phyloP scores from a whole-genome alignment of 2,113 vertebrate genomes.

The Probosciger aterrimus region DNA sequence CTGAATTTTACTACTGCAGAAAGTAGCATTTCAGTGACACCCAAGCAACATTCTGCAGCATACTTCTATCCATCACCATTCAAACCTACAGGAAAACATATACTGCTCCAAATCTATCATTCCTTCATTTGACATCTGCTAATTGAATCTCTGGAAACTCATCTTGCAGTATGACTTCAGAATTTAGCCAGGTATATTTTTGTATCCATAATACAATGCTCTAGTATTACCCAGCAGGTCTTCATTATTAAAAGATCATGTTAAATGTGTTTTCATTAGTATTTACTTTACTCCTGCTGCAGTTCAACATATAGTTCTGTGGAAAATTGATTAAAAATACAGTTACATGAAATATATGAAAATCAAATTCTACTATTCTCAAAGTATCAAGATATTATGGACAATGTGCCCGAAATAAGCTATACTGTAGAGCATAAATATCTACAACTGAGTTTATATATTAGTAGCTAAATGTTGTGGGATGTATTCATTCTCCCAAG shows the following conservation, averaged over 20 bases:
- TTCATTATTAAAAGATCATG: background rate
- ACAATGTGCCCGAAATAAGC: background rate
- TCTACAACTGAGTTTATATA: background rate
- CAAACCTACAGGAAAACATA: background rate
- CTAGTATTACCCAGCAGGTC: background rate
- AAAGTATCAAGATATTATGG: background rate
- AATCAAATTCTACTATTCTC: background rate
- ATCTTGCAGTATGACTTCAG: background rate
- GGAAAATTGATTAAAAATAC: background rate
- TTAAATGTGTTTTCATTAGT: background rate
- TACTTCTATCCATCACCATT: background rate
- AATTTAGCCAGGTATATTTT: background rate
- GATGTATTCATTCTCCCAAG: background rate
- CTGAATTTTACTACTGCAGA: background rate
- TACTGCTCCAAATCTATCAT: background rate
- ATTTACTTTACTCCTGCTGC: background rate
- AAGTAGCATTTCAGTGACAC: background rate
- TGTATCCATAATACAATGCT: background rate
- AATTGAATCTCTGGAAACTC: background rate
- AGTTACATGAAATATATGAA: conserved; percentile 1
- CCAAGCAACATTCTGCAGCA: background rate
- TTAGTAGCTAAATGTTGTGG: background rate
- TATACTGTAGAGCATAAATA: background rate
- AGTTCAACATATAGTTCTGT: background rate
- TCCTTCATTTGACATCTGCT: background rate